Percentiles rank a stretch among this genome's conserved stretches.
phyloP scores from a whole-genome alignment of 92 coral and sea anemone genomes.

The Epizoanthus rinbou region DNA sequence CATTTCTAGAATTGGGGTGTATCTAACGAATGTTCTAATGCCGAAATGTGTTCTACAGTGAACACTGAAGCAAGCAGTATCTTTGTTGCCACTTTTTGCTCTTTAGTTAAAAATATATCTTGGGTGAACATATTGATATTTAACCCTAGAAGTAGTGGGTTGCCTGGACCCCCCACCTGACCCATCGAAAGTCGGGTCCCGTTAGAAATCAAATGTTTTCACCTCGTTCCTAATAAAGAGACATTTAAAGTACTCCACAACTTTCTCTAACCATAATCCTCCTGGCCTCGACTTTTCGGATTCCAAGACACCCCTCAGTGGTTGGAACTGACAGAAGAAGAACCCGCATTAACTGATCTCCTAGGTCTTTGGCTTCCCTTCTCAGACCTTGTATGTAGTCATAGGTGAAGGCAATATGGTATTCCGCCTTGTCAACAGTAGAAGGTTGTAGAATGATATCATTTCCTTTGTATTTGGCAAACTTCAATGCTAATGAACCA shows the following conservation, averaged over 20 bases:
- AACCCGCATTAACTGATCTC: constrained; percentile 51
- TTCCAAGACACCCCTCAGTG: neutral
- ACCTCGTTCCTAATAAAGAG: neutral
- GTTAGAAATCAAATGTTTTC: no score
- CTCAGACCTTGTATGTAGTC: constrained; percentile 32
- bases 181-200: no score
- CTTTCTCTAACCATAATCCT: constrained; percentile 22
- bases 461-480: constrained; percentile 39
- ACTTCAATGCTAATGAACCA: constrained; percentile 54
- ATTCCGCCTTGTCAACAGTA: constrained; percentile 36
- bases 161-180: no score
- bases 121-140: no score
- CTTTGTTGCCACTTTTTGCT: no score
- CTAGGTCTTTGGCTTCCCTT: constrained; percentile 16
- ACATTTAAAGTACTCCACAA: neutral
- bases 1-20: no score
- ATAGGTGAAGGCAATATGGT: constrained; percentile 38
- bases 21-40: no score
- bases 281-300: constrained; percentile 28
- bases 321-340: constrained; percentile 39
- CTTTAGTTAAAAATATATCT: no score
- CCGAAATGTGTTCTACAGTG: no score
- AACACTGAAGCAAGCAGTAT: no score
- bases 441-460: constrained; percentile 47
- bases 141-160: no score